phyloP scores from a whole-genome alignment of 2,113 vertebrate species.

The Carassius auratus region DNA sequence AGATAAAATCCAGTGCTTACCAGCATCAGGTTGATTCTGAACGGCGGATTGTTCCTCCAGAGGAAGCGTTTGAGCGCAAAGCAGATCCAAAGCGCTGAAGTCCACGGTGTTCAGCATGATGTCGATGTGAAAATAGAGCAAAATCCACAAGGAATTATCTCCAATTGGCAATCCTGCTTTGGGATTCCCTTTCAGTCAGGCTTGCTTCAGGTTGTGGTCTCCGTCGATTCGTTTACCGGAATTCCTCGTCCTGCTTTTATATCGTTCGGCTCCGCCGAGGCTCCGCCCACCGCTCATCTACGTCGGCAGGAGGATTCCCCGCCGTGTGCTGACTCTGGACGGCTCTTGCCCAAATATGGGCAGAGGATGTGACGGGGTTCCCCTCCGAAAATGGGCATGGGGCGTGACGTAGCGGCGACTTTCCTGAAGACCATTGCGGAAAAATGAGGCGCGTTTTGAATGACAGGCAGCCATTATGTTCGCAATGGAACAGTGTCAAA shows the following conservation, averaged over 20 bases:
- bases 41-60: conserved; percentile 21
- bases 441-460: conserved; percentile 43
- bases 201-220: conserved; percentile 28
- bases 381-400: conserved; percentile 62
- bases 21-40: conserved; percentile 38
- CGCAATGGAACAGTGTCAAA: not conserved
- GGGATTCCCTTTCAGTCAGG: conserved; percentile 54
- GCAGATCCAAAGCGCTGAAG: conserved; percentile 57
- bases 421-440: conserved; percentile 56
- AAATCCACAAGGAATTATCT: conserved; percentile 44
- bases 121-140: not conserved
- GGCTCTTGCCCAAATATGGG: conserved; percentile 58
- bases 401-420: conserved; percentile 57
- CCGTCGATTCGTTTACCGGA: conserved; percentile 54
- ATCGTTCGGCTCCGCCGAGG: conserved; percentile 33
- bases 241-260: conserved; percentile 55
- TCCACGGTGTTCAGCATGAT: conserved; percentile 59
- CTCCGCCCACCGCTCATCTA: conserved; percentile 51
- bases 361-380: conserved; percentile 63
- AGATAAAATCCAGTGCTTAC: conserved; percentile 29
- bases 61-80: conserved; percentile 39
- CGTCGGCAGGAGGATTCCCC: conserved; percentile 58
- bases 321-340: conserved; percentile 51
- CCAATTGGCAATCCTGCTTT: not conserved
- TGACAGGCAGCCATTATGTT: conserved; percentile 39